Evolutionary conservation across 2,888 invertebrate genomes (phyloP).

Genomic region (Cacoxenus indagator): DNA sequence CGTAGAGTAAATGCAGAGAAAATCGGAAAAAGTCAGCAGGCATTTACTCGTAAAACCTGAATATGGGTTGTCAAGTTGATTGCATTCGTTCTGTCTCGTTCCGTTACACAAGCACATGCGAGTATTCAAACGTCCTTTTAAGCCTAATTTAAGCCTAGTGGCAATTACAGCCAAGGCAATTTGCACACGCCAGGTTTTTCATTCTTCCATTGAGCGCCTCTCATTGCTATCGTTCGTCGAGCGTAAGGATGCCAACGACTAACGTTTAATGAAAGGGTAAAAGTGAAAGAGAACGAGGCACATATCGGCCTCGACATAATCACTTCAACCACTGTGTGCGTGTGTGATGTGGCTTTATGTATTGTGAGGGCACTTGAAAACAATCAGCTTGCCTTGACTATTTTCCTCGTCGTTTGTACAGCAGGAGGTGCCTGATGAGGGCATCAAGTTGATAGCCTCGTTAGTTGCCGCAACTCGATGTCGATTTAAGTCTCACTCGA

Average conservation of each 20-base stretch:
- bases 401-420: slow-evolving; percentile 16
- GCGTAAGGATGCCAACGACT: no score
- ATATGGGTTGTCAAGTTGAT: no score
- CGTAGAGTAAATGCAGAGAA: not conserved
- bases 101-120: not conserved
- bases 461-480: slow-evolving; percentile 47
- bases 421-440: slow-evolving; percentile 12
- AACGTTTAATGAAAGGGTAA: no score
- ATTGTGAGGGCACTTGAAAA: not conserved
- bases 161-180: slow-evolving; percentile 57
- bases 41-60: not conserved
- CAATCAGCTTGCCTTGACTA: slow-evolving; percentile 57
- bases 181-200: slow-evolving; percentile 4
- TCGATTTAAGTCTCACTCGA: not conserved
- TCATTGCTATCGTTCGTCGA: not conserved
- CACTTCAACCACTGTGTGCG: not conserved
- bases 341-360: not conserved
- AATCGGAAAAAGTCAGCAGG: not conserved
- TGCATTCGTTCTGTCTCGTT: no score
- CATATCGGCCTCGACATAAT: not conserved
- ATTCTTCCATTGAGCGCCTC: not conserved
- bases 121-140: slow-evolving; percentile 35
- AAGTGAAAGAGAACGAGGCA: not conserved
- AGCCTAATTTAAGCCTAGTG: slow-evolving; percentile 51
- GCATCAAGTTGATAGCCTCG: slow-evolving; percentile 61